Conservation (phyloP, 1,140 invertebrate species). For the Diorhabda elongata region DNA sequence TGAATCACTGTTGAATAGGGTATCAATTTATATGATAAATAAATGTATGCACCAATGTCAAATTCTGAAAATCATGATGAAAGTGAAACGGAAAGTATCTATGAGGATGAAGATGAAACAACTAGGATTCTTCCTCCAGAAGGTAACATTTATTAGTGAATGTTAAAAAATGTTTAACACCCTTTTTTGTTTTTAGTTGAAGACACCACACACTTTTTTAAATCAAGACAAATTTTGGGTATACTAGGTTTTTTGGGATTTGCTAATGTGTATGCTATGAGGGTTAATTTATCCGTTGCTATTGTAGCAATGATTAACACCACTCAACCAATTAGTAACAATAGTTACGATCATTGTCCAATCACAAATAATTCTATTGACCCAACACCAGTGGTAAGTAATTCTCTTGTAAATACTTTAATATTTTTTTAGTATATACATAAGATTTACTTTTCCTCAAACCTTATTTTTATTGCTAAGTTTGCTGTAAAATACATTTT, state of each 20-base stretch:
- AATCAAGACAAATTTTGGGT: constrained; percentile 70
- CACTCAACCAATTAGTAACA: constrained; percentile 56
- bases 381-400: too few relatives aligned
- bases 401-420: too few relatives aligned
- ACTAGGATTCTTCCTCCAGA: constrained; percentile 44
- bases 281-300: constrained; percentile 88
- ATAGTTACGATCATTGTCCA: constrained; percentile 60
- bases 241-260: constrained; percentile 77
- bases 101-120: constrained; percentile 45
- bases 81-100: constrained; percentile 38
- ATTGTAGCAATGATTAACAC: constrained; percentile 92
- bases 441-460: too few relatives aligned
- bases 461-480: too few relatives aligned
- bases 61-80: constrained; percentile 29
- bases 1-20: neutral
- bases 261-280: constrained; percentile 82
- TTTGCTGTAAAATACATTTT: too few relatives aligned
- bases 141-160: constrained; percentile 30
- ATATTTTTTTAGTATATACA: too few relatives aligned
- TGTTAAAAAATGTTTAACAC: constrained; percentile 1
- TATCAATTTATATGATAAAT: constrained; percentile 1
- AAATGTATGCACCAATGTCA: constrained; percentile 24
- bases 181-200: constrained; percentile 47
- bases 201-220: constrained; percentile 62
- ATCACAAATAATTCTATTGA: constrained; percentile 33